phyloP scores from a whole-genome alignment of 1,140 invertebrate genomes.

The Aphelenchoides avenae region DNA sequence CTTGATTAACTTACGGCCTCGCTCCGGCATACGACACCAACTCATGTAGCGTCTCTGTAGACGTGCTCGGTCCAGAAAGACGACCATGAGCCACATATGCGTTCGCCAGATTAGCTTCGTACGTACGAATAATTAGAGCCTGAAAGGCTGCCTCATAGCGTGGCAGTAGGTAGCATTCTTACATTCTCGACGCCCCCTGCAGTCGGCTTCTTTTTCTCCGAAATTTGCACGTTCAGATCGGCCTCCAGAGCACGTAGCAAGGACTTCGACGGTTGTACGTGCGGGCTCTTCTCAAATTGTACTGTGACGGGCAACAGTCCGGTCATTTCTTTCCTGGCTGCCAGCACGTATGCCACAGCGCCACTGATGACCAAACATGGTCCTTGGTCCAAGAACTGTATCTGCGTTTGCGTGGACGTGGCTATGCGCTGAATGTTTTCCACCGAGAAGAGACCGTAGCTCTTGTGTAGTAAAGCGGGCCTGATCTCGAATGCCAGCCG shows the following conservation, averaged over 20 bases:
- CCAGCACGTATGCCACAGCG: slow-evolving; percentile 17
- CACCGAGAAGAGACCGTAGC: slow-evolving; percentile 28
- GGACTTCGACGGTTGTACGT: slow-evolving; percentile 5
- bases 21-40: too few relatives aligned
- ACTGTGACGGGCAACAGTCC: slow-evolving; percentile 36
- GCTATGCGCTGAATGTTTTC: slow-evolving; percentile 42
- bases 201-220: too few relatives aligned
- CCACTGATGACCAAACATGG: slow-evolving; percentile 24
- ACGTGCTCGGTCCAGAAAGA: too few relatives aligned
- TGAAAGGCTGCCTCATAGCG: too few relatives aligned
- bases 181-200: too few relatives aligned
- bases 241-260: slow-evolving; percentile 12
- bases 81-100: slow-evolving; percentile 14
- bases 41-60: too few relatives aligned
- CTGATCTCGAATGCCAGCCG: slow-evolving; percentile 34
- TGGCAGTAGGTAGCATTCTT: too few relatives aligned
- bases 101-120: slow-evolving; percentile 18
- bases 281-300: slow-evolving; percentile 28
- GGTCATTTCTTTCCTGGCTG: slow-evolving; percentile 32
- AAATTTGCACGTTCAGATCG: slow-evolving; percentile 30
- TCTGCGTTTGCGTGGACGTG: slow-evolving; percentile 41
- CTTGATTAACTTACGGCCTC: too few relatives aligned
- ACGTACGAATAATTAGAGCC: slow-evolving; percentile 29
- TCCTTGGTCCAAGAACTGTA: slow-evolving; percentile 37
- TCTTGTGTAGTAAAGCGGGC: slow-evolving; percentile 13